A percentile compares a stretch with the other conserved stretches of the same genome.
Conservation (phyloP, 2,888 invertebrate genomes). For the Apodemia zela region DNA sequence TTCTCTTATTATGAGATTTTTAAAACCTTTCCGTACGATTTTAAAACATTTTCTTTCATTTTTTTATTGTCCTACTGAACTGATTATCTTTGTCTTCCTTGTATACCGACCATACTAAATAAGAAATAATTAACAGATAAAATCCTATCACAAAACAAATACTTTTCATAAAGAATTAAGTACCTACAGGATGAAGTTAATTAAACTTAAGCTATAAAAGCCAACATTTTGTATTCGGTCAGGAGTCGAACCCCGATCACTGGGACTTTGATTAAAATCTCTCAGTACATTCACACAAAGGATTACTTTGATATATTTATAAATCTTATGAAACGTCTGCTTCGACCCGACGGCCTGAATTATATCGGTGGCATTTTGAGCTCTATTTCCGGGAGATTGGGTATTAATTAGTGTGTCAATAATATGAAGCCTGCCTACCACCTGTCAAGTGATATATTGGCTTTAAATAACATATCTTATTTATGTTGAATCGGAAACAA, state of each 20-base stretch:
- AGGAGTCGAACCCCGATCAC: slow-evolving; percentile 46
- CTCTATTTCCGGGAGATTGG: slow-evolving; percentile 35
- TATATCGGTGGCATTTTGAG: slow-evolving; percentile 37
- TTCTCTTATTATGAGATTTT: no score
- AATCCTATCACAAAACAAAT: slow-evolving; percentile 3
- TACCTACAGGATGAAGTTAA: slow-evolving; percentile 17
- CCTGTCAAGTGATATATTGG: slow-evolving; percentile 80
- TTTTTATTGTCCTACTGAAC: no score
- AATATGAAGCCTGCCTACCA: slow-evolving; percentile 59
- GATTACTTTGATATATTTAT: slow-evolving; percentile 75
- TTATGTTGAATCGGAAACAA: slow-evolving; percentile 80
- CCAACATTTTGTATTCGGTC: slow-evolving; percentile 44
- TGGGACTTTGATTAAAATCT: slow-evolving; percentile 77
- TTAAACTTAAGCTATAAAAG: slow-evolving; percentile 3
- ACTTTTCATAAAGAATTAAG: background rate
- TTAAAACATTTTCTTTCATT: no score
- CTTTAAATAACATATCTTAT: slow-evolving; percentile 81
- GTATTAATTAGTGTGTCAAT: slow-evolving; percentile 43
- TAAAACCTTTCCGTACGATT: no score
- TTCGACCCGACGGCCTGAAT: slow-evolving; percentile 48
- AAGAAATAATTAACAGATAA: background rate
- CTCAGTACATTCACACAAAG: slow-evolving; percentile 73
- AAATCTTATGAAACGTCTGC: slow-evolving; percentile 71
- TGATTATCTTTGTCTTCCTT: no score
- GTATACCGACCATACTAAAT: no score